Percentiles rank a stretch among this genome's conserved stretches.
Conservation (phyloP, 2,888 invertebrate species). For the Ommatoiulus sabulosus region DNA sequence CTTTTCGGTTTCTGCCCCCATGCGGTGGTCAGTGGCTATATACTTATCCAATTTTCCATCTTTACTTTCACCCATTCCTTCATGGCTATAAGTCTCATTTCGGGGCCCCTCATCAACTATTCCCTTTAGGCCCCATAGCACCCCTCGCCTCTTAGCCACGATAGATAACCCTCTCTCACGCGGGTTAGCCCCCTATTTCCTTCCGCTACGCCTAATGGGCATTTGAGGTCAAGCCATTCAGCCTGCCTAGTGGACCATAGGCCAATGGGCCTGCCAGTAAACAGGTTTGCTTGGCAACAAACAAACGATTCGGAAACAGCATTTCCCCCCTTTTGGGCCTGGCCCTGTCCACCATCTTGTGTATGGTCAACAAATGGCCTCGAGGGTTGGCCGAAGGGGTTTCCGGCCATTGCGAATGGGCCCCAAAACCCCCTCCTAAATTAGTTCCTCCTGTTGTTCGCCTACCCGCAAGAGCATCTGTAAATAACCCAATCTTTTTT, state of each 20-base stretch:
- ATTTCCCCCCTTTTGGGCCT: slow-evolving; percentile 35
- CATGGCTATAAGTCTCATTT: not conserved
- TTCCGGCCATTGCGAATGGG: slow-evolving; percentile 28
- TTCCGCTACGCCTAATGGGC: slow-evolving; percentile 32
- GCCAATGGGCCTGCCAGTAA: slow-evolving; percentile 36
- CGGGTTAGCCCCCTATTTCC: not conserved
- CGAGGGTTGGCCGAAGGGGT: not conserved
- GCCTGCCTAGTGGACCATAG: slow-evolving; percentile 44
- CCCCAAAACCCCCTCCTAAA: not conserved
- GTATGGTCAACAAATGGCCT: slow-evolving; percentile 18
- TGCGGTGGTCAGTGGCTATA: not conserved
- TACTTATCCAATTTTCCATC: slow-evolving; percentile 45
- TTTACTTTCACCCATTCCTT: not conserved
- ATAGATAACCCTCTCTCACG: slow-evolving; percentile 37
- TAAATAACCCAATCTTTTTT: slow-evolving; percentile 42
- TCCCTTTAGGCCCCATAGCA: not conserved
- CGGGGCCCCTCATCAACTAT: not conserved
- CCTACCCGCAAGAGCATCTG: slow-evolving; percentile 33
- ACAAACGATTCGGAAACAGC: slow-evolving; percentile 15
- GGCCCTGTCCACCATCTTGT: not conserved
- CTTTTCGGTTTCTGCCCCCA: slow-evolving; percentile 14
- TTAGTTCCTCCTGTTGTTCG: slow-evolving; percentile 47
- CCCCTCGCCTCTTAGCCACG: not conserved
- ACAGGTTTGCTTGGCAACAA: slow-evolving; percentile 38
- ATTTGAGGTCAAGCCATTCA: slow-evolving; percentile 45